Conservation (phyloP, 2,113 vertebrate species). For the Puffinus mauretanicus region DNA sequence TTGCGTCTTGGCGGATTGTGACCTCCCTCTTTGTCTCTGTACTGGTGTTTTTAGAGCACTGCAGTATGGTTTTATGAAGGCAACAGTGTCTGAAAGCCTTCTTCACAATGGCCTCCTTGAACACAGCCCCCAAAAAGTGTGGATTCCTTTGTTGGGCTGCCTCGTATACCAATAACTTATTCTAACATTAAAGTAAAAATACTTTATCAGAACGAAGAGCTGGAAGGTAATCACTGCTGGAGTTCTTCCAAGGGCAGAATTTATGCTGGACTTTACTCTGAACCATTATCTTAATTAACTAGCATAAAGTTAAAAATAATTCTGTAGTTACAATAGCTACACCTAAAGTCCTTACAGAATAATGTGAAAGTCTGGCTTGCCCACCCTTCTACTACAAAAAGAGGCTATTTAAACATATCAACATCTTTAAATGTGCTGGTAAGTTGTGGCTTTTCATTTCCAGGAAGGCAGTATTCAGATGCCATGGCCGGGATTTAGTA, state of each 20-base stretch:
- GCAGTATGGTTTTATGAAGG: not conserved
- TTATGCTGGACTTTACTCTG: not conserved
- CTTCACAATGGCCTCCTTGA: not conserved
- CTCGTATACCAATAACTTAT: not conserved
- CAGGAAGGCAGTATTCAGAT: not conserved
- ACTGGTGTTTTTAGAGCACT: not conserved
- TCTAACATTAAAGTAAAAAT: not conserved
- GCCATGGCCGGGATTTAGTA: not conserved
- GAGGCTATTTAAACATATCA: not conserved
- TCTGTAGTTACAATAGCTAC: not conserved
- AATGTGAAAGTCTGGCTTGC: not conserved
- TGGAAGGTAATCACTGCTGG: not conserved
- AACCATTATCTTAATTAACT: not conserved
- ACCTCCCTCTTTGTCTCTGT: not conserved
- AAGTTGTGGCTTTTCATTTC: not conserved
- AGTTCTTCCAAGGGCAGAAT: not conserved
- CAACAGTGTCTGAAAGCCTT: not conserved
- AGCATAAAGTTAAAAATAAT: not conserved
- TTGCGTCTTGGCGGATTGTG: not conserved
- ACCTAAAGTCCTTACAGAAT: not conserved
- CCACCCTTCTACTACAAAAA: not conserved
- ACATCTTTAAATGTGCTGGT: not conserved
- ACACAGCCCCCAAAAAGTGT: not conserved
- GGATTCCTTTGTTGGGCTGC: not conserved
- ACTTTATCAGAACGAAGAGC: not conserved